Conservation (phyloP, 1,140 invertebrate genomes). For the Leptinotarsa defecta region DNA sequence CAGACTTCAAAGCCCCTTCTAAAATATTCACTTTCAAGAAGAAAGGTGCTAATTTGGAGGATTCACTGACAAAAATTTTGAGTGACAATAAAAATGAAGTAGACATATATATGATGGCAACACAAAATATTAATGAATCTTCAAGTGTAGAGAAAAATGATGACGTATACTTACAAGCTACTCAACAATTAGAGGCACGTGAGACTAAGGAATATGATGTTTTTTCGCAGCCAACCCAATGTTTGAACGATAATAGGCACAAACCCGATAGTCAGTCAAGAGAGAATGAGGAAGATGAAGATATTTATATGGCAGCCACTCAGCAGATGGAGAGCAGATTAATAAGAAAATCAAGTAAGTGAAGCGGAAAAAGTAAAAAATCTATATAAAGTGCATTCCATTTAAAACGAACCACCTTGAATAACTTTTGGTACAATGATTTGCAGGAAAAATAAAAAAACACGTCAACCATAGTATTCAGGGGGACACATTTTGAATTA, state of each 20-base stretch:
- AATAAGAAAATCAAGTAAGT: background rate
- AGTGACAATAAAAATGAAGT: slow-evolving; percentile 32
- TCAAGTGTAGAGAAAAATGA: slow-evolving; percentile 21
- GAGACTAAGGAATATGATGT: slow-evolving; percentile 13
- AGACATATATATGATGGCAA: slow-evolving; percentile 32
- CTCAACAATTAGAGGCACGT: background rate
- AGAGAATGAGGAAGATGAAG: slow-evolving; percentile 27
- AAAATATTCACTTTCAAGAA: slow-evolving; percentile 16
- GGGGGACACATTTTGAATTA: too few species aligned
- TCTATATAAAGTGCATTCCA: too few species aligned
- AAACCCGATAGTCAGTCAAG: background rate
- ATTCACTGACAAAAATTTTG: slow-evolving; percentile 8
- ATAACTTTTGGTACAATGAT: too few species aligned
- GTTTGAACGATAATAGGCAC: background rate
- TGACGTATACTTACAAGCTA: slow-evolving; percentile 28
- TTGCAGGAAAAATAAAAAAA: too few species aligned
- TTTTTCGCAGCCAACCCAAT: slow-evolving; percentile 26
- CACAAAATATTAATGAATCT: slow-evolving; percentile 25
- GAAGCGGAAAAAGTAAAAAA: background rate
- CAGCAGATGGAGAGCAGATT: slow-evolving; percentile 17
- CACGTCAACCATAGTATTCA: too few species aligned
- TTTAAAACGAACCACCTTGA: too few species aligned
- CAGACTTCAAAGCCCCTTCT: slow-evolving; percentile 11
- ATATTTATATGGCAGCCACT: slow-evolving; percentile 30
- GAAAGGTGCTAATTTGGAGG: slow-evolving; percentile 4